A percentile compares a stretch with the other conserved stretches of the same genome.
Conservation (phyloP, 2,888 invertebrate species). For the Herminia tarsipennalis region DNA sequence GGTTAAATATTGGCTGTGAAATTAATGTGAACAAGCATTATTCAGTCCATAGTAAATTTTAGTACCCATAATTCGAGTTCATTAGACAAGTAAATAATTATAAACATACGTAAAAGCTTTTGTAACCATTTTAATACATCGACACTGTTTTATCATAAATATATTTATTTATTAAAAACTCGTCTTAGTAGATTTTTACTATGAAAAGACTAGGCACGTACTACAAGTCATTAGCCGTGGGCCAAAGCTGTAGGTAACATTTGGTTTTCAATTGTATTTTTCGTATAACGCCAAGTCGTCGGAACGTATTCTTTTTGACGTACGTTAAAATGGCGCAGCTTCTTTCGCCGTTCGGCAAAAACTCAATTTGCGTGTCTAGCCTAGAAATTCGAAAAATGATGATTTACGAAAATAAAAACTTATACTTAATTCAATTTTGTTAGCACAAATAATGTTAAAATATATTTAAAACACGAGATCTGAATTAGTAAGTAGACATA, state of each 20-base stretch:
- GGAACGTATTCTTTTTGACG: no score
- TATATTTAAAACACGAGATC: conserved; percentile 8
- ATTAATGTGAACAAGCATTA: conserved; percentile 64
- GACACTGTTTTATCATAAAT: conserved; percentile 8
- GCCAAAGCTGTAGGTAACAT: no score
- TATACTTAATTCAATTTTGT: not conserved
- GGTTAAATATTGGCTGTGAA: conserved; percentile 80
- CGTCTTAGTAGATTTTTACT: no score
- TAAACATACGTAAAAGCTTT: conserved; percentile 18
- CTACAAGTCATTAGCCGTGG: no score
- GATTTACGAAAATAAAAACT: not conserved
- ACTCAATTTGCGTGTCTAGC: no score
- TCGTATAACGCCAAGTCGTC: no score
- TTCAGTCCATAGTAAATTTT: conserved; percentile 63
- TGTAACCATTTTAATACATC: conserved; percentile 21
- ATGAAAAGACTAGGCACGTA: no score
- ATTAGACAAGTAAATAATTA: conserved; percentile 26
- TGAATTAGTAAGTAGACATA: conserved; percentile 19
- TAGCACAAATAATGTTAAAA: not conserved
- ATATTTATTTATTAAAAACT: not conserved
- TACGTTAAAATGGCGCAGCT: no score
- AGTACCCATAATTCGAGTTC: conserved; percentile 31
- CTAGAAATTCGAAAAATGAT: no score
- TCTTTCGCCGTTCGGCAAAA: no score
- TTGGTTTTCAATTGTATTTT: no score